A percentile compares a stretch with the other conserved stretches of the same genome.
These are phyloP conservation scores for Seira sanloemensis DNA, from an alignment of 2,888 invertebrate genomes.

Conservation along the genomic window DNA sequence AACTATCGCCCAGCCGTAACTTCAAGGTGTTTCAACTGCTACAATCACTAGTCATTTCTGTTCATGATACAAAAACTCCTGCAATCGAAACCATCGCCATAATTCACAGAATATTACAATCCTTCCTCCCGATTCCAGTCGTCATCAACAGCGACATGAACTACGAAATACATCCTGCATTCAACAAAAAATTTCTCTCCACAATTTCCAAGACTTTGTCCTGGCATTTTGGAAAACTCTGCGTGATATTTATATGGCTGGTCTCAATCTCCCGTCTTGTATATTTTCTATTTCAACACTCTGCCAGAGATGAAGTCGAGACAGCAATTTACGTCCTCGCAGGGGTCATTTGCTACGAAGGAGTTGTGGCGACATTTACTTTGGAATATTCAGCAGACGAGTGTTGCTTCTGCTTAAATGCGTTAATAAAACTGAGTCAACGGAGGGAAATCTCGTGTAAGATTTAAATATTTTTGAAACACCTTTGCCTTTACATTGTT, in stretches of 20 bases:
- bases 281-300: not conserved
- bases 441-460: not conserved
- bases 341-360: constrained; percentile 16
- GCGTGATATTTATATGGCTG: too few relatives aligned
- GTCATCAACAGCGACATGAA: not conserved
- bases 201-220: not conserved
- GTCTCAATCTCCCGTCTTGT: too few relatives aligned
- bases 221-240: not conserved
- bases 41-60: not conserved
- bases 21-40: too few relatives aligned
- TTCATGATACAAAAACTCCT: not conserved
- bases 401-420: not conserved
- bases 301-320: not conserved
- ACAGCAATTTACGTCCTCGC: not conserved
- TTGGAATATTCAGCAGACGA: not conserved
- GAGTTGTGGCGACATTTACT: not conserved
- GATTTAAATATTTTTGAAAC: not conserved
- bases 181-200: not conserved
- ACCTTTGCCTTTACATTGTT: not conserved
- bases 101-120: not conserved
- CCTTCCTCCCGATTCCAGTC: constrained; percentile 25
- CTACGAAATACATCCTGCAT: not conserved
- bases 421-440: not conserved
- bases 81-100: not conserved
- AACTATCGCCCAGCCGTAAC: too few relatives aligned